phyloP scores from a whole-genome alignment of 2,888 invertebrate genomes.

The Polyommatus iphigenia region DNA sequence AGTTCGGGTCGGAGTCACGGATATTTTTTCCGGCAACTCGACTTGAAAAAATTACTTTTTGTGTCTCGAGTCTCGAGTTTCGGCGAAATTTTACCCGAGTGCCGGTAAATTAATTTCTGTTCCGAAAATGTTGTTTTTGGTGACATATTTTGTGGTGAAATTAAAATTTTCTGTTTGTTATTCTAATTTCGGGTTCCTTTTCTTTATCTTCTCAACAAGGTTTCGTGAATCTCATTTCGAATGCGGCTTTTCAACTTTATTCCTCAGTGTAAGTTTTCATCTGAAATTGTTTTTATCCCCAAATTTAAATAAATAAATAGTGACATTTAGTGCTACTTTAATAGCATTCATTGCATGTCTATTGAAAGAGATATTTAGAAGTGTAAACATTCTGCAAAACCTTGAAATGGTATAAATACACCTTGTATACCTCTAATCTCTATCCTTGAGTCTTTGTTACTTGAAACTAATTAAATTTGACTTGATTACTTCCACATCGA shows the following conservation, averaged over 20 bases:
- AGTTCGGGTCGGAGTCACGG: conserved; percentile 69
- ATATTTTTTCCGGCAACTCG: conserved; percentile 49
- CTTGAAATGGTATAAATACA: no score
- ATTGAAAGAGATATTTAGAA: no score
- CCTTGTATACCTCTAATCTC: background rate
- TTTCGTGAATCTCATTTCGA: background rate
- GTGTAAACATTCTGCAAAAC: background rate
- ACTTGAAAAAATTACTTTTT: conserved; percentile 66
- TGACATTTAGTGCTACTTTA: background rate
- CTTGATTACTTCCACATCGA: conserved; percentile 36
- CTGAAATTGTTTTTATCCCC: background rate
- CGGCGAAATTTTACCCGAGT: conserved; percentile 36
- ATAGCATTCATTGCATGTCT: background rate
- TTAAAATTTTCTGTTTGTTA: conserved; percentile 15
- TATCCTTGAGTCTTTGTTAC: conserved; percentile 5
- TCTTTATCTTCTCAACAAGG: background rate
- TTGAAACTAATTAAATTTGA: conserved; percentile 39
- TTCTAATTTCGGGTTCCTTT: background rate
- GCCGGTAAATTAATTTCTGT: conserved; percentile 24
- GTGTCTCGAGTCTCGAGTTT: conserved; percentile 53
- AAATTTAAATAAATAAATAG: background rate
- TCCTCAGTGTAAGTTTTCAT: background rate
- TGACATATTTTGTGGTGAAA: conserved; percentile 27
- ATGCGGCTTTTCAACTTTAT: background rate
- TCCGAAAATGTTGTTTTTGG: conserved; percentile 21